Base-by-base conservation (phyloP, 2,888 invertebrate species). In the Catonia carolina region DNA sequence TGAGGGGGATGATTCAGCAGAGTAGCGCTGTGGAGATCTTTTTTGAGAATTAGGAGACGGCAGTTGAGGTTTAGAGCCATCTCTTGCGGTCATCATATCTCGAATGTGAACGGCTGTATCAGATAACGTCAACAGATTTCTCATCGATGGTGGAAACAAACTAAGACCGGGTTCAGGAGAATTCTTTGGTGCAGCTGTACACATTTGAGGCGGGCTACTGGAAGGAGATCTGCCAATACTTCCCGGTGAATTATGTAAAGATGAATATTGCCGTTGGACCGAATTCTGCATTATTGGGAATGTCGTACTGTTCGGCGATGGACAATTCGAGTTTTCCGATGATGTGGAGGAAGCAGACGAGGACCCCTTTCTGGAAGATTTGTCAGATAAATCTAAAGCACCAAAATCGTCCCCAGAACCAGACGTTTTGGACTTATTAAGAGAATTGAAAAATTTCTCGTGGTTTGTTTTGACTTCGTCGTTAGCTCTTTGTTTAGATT, bases 101-200 rank as follows among this genome's bases (percentile, higher is more conserved):
- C 70, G 64, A 15, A 70, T 64, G 37, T 67, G 66, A 12, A 67
- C 70, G 2, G 72, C 71, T 0, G 71, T 67, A 59, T 72, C 71
- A 2, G 69, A 68, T 20, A 82, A 69, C 71, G 81, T 74, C 67
- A 81, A 78, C 51, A 82, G 70, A 66, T 82, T 82, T 58, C 75
- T 74, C 61, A 77, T 69, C 8, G 67, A 63, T 5, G 64, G 52
- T 8, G 55, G 37, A 22, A 18, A 52, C 41, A 53, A 55, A 1
- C 52, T 14, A n/a, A 23, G 51, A 22, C 48, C 53, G 18, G 31
- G 14, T 39, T 52, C 52, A 6, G 53, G 41, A n/a, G 59, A 33
- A 17, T 42, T 42, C 53, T 51, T 49, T 4, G 57, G 47, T n/a
- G 45, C 17, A n/a, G 48, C 27, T 2, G 41, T 18, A 12, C 10